Conservation (phyloP, 2,113 vertebrate genomes). For the Corydoras maculifer region DNA sequence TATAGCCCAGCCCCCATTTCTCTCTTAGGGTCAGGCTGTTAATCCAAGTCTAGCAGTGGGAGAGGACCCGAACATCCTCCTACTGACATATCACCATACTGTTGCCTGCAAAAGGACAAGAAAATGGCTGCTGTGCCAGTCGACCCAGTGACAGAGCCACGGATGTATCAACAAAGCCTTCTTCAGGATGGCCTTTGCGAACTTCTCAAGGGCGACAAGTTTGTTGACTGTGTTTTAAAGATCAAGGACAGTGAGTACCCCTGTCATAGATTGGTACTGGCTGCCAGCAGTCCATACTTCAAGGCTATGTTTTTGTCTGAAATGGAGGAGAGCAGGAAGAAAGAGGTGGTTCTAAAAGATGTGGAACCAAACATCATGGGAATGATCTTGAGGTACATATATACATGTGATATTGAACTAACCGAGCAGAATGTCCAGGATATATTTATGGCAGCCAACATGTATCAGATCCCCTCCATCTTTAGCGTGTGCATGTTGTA, state of each 20-base stretch:
- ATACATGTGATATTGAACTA: slow-evolving; percentile 88
- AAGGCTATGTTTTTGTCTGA: slow-evolving; percentile 84
- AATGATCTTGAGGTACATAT: slow-evolving; percentile 89
- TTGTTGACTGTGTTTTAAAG: slow-evolving; percentile 89
- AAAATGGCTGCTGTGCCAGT: slow-evolving; percentile 72
- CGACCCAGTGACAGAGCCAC: slow-evolving; percentile 81
- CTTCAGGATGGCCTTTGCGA: slow-evolving; percentile 92
- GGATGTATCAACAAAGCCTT: slow-evolving; percentile 93
- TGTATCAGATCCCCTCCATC: slow-evolving; percentile 95
- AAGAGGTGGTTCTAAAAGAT: slow-evolving; percentile 82
- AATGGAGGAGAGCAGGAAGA: slow-evolving; percentile 80
- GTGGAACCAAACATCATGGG: slow-evolving; percentile 85
- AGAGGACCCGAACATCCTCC: slow-evolving; percentile 43
- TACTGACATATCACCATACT: slow-evolving; percentile 34
- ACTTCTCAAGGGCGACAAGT: slow-evolving; percentile 86
- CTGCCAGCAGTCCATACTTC: slow-evolving; percentile 92
- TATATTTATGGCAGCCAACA: slow-evolving; percentile 86
- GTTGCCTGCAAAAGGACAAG: slow-evolving; percentile 53
- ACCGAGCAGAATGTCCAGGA: slow-evolving; percentile 93
- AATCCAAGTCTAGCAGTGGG: slow-evolving; percentile 45
- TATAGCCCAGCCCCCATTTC: slow-evolving; percentile 27
- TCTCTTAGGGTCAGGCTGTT: slow-evolving; percentile 40
- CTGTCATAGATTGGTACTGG: slow-evolving; percentile 89
- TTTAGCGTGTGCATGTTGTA: slow-evolving; percentile 96
- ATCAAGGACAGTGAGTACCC: slow-evolving; percentile 88